These are phyloP conservation scores for Tenthredo amoena DNA, from an alignment of 2,888 invertebrate genomes.

Conservation along the genomic window DNA sequence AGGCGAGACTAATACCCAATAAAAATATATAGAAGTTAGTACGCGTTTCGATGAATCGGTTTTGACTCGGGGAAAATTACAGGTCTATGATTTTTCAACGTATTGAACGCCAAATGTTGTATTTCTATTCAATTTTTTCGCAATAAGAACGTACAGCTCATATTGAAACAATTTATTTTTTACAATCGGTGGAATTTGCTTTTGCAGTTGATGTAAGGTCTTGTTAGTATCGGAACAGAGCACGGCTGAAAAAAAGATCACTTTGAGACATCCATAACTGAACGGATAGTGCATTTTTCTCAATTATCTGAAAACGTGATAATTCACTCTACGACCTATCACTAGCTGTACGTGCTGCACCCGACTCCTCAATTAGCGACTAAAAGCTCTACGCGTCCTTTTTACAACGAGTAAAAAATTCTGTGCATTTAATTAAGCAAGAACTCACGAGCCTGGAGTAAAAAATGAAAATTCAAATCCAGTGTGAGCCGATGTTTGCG, in stretches of 20 bases:
- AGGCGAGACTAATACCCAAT: too few species aligned
- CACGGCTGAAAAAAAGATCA: background rate
- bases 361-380: background rate
- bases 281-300: background rate
- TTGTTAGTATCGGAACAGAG: too few species aligned
- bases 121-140: too few species aligned
- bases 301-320: background rate
- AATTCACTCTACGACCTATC: background rate
- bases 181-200: too few species aligned
- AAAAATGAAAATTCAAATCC: conserved; percentile 11
- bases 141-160: too few species aligned
- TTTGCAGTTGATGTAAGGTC: background rate
- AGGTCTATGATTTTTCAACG: too few species aligned
- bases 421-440: background rate
- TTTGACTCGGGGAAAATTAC: too few species aligned
- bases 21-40: too few species aligned
- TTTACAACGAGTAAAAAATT: background rate
- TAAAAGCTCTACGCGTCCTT: background rate
- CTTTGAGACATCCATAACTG: background rate
- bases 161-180: too few species aligned
- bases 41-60: too few species aligned
- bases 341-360: too few species aligned
- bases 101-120: too few species aligned
- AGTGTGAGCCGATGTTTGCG: background rate
- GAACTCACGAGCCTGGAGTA: background rate